These are phyloP conservation scores for Poeciliopsis retropinna DNA, from an alignment of 2,113 vertebrate genomes.

Conservation along the genomic window DNA sequence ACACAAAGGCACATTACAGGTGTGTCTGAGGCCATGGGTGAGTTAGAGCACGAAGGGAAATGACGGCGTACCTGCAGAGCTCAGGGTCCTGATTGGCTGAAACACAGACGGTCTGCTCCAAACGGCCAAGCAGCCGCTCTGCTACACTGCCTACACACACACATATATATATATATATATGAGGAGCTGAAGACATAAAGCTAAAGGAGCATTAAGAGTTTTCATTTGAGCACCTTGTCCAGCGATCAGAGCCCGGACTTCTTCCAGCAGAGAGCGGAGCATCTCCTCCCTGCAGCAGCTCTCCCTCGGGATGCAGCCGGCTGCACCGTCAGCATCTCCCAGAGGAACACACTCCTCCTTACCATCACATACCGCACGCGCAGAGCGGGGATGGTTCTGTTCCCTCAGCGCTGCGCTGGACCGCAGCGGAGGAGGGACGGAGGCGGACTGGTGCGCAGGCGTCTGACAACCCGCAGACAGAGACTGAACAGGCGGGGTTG, in stretches of 20 bases:
- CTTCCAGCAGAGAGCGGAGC: constrained; percentile 82
- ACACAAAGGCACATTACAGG: neutral
- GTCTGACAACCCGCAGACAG: too few species aligned
- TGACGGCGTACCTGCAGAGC: constrained; percentile 81
- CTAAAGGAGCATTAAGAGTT: neutral
- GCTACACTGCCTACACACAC: constrained; percentile 79
- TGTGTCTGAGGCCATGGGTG: neutral
- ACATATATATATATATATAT: neutral
- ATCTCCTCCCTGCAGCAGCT: constrained; percentile 35
- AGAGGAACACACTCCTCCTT: constrained; percentile 74
- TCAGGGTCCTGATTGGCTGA: constrained; percentile 79
- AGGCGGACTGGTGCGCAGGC: too few species aligned
- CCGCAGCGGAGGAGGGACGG: too few species aligned
- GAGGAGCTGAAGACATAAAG: neutral
- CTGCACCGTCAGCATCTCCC: constrained; percentile 57
- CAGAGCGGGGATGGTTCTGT: fast-evolving
- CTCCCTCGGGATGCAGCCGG: neutral
- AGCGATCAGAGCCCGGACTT: constrained; percentile 84
- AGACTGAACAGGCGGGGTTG: neutral
- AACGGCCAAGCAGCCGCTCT: constrained; percentile 80
- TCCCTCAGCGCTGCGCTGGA: neutral
- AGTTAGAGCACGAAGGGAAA: neutral
- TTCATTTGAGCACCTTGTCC: constrained; percentile 81
- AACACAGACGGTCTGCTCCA: constrained; percentile 78
- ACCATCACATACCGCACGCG: neutral